phyloP scores from a whole-genome alignment of 2,113 vertebrate species.

The Otocyon megalotis region DNA sequence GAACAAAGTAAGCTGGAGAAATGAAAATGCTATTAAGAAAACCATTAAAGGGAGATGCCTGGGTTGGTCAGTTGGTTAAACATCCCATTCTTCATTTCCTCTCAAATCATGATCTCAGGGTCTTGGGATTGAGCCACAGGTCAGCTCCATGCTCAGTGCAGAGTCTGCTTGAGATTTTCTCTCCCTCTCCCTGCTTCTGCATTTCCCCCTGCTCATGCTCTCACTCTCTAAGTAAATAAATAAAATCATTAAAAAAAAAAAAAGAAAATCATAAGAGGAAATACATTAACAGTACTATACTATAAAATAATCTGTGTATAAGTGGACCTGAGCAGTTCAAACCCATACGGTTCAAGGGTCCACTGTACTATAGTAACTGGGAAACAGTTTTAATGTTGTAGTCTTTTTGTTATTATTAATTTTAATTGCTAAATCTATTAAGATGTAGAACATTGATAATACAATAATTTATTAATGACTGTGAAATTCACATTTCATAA shows the following conservation, averaged over 20 bases:
- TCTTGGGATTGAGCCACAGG: not conserved
- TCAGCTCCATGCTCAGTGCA: not conserved
- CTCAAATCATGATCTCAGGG: not conserved
- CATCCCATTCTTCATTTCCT: not conserved
- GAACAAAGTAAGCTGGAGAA: not conserved
- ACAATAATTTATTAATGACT: not conserved
- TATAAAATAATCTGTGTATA: not conserved
- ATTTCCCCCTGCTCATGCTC: not conserved
- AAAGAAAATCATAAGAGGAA: not conserved
- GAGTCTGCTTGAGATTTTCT: not conserved
- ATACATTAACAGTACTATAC: not conserved
- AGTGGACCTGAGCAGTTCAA: not conserved
- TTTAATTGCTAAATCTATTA: not conserved
- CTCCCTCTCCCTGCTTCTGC: no score
- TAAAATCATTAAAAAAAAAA: not conserved
- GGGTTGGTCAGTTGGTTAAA: not conserved
- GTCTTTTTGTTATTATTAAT: not conserved
- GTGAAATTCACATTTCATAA: not conserved
- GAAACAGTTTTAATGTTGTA: not conserved
- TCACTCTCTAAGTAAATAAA: not conserved
- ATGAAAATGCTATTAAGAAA: not conserved
- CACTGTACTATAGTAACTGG: not conserved
- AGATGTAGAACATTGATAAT: not conserved
- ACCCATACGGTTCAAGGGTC: not conserved
- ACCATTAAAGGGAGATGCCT: not conserved